These are phyloP conservation scores for Istiophorus platypterus DNA, from an alignment of 2,113 vertebrate species.

Conservation along the genomic window DNA sequence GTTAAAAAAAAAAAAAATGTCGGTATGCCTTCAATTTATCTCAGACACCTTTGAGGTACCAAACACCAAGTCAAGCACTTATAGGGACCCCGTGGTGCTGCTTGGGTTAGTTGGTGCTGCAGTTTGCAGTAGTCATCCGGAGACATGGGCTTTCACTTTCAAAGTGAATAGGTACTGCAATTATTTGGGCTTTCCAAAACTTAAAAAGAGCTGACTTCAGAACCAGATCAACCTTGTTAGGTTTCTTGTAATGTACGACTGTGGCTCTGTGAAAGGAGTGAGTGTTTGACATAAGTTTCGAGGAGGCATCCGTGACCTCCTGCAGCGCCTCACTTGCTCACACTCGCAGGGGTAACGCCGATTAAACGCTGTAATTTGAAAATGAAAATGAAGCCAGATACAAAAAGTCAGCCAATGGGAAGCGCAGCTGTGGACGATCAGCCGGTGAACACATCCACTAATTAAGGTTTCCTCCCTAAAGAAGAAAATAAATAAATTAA, in stretches of 20 bases:
- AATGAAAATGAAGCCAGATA: constrained; percentile 54
- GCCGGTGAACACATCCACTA: constrained; percentile 5
- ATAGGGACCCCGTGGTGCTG: background rate
- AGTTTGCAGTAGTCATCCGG: background rate
- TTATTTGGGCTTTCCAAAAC: background rate
- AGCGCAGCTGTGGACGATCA: constrained; percentile 50
- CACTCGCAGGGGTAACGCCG: constrained; percentile 1
- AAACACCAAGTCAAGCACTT: background rate
- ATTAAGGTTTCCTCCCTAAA: background rate
- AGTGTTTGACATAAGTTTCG: constrained; percentile 39
- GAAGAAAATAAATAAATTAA: background rate
- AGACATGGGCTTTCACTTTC: background rate
- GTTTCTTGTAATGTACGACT: background rate
- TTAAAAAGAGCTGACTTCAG: background rate
- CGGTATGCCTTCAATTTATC: background rate
- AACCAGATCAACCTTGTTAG: background rate
- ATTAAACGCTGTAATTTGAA: constrained; percentile 40
- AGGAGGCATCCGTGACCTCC: constrained; percentile 37
- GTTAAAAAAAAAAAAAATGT: background rate
- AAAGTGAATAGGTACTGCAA: background rate
- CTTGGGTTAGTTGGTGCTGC: background rate
- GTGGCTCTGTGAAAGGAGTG: constrained; percentile 4
- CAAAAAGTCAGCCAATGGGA: constrained; percentile 5
- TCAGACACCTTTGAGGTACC: background rate
- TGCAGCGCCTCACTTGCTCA: constrained; percentile 10